These are phyloP conservation scores for Caenorhabditis angaria DNA, from an alignment of 2,888 invertebrate genomes.

Conservation along the genomic window DNA sequence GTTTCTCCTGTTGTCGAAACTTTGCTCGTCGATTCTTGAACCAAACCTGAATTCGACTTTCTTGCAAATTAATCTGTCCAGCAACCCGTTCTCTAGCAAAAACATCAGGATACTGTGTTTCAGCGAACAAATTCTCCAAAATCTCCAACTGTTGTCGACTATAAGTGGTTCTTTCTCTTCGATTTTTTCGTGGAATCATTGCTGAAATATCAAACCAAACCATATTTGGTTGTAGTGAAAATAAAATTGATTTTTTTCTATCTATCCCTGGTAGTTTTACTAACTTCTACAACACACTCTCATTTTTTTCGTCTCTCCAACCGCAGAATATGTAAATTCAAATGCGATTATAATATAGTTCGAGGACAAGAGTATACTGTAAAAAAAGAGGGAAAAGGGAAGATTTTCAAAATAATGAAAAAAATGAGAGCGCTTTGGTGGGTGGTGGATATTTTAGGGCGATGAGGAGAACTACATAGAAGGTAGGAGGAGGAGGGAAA, in stretches of 20 bases:
- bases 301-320: not conserved
- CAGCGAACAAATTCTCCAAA: slow-evolving; percentile 48
- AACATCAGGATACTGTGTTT: slow-evolving; percentile 66
- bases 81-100: slow-evolving; percentile 67
- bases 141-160: slow-evolving; percentile 66
- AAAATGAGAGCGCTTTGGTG: not conserved
- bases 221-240: not conserved
- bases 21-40: slow-evolving; percentile 71
- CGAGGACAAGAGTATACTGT: slow-evolving; percentile 16
- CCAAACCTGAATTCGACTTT: slow-evolving; percentile 69
- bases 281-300: not conserved
- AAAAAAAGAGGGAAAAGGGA: not conserved
- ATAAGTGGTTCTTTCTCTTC: slow-evolving; percentile 67
- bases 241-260: not conserved
- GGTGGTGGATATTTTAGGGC: not conserved
- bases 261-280: slow-evolving; percentile 6
- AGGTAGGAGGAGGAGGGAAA: too few species aligned
- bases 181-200: slow-evolving; percentile 61
- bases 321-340: slow-evolving; percentile 30
- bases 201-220: slow-evolving; percentile 46
- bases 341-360: slow-evolving; percentile 38
- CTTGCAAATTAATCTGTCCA: slow-evolving; percentile 65
- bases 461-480: too few species aligned
- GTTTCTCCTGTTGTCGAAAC: slow-evolving; percentile 68
- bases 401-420: not conserved